These are phyloP conservation scores for Meliscaeva auricollis DNA, from an alignment of 2,888 invertebrate genomes.

Conservation along the genomic window DNA sequence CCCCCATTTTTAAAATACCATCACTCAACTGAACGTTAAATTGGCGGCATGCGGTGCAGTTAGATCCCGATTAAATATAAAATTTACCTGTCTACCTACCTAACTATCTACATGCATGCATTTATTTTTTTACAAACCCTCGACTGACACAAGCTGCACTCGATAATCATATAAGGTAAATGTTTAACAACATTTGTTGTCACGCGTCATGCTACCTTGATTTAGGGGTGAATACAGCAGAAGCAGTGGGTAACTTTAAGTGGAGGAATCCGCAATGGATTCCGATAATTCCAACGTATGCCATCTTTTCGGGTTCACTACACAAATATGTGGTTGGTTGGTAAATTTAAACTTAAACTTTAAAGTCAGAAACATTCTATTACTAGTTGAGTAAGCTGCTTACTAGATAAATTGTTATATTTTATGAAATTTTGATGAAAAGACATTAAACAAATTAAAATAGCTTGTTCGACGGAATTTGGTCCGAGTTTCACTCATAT, in stretches of 20 bases:
- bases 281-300: slow-evolving; percentile 20
- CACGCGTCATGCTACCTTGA: slow-evolving; percentile 56
- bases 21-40: slow-evolving; percentile 34
- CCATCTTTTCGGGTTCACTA: neutral
- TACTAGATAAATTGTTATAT: too few relatives aligned
- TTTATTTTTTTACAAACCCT: slow-evolving; percentile 18
- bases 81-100: slow-evolving; percentile 5
- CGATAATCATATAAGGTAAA: slow-evolving; percentile 44
- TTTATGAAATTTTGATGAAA: too few relatives aligned
- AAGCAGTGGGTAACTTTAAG: neutral
- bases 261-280: slow-evolving; percentile 46
- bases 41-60: slow-evolving; percentile 48
- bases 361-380: too few relatives aligned
- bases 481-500: slow-evolving; percentile 4
- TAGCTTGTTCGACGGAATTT: slow-evolving; percentile 22
- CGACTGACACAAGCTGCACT: slow-evolving; percentile 36
- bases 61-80: neutral
- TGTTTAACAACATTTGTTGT: slow-evolving; percentile 58
- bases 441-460: too few relatives aligned
- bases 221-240: slow-evolving; percentile 34
- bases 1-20: slow-evolving; percentile 29
- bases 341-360: neutral
- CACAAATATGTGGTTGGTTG: neutral
- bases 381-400: too few relatives aligned
- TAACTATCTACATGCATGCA: neutral